Evolutionary conservation across 2,888 invertebrate species (phyloP), one percentile per base, ranked within the genome.

Genomic region (Drosophila ezoana): DNA sequence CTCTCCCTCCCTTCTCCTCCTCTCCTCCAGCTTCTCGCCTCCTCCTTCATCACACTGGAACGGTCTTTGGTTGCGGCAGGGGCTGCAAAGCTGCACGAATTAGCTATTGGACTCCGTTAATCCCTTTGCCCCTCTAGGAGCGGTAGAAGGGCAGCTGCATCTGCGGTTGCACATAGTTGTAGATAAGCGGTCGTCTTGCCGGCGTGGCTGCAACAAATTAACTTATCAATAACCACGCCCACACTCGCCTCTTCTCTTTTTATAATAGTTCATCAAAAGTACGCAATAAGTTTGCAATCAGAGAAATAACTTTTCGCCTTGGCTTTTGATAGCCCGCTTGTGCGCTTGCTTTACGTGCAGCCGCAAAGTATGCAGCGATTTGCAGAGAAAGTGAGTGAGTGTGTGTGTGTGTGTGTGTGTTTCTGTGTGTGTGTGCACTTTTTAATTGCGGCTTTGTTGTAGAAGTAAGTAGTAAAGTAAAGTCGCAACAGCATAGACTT

Each of bases 151-250:
- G 90, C 63, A 85, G 70, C 58, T 88, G 89, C 33, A 81, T 61
- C 65, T 88, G 89, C n/a, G 89, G 89, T 53, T 90, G 90, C 67
- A 90, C 64, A 56, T 90, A 91, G 67, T 91, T 91, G 65, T 90
- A 91, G 49, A 89, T 82, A 40, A 91, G 72, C 13, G 91, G 91
- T 56, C 88, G 69, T 60, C 83, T 70, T n/a, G 83, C 83, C 16
- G 81, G 76, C 10, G 81, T 77, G 35, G 80, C 87, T 87, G 85
- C 47, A 87, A 78, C 5, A 20, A 53, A 47, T 38, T 4, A 35
- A 16, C 28, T 11, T 40, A 56, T 66, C 32, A 68, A 43, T 62
- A 40, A 13, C 10, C 16, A 43, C 16, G 23, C 8, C 16, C 6
- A n/a, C 28, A 8, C 28, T 8, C 8, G 6, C 28, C 8, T 8